Conservation (phyloP, 2,888 invertebrate species). For the Athetis lepigone region DNA sequence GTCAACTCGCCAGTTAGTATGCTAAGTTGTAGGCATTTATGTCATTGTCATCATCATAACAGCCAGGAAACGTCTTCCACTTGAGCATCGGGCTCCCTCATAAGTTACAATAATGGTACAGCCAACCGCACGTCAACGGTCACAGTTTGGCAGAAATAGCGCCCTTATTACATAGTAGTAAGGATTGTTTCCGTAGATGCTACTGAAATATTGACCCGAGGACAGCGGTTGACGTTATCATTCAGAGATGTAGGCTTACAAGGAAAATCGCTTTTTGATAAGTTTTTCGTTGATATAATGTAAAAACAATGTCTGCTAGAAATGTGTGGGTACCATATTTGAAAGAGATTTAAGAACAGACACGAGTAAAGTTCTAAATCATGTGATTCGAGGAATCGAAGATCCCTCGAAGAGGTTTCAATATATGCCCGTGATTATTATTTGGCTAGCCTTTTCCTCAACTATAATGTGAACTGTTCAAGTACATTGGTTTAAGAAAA, state of each 20-base stretch:
- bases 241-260: neutral
- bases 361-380: no score
- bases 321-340: no score
- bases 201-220: no score
- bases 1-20: conserved; percentile 13
- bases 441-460: no score
- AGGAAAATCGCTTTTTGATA: conserved; percentile 1
- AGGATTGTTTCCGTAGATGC: neutral
- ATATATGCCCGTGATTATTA: no score
- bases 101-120: conserved; percentile 26
- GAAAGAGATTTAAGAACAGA: no score
- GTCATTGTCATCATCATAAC: conserved; percentile 43
- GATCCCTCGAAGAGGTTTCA: no score
- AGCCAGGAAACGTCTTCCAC: conserved; percentile 48
- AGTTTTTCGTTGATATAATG: no score
- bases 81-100: conserved; percentile 37
- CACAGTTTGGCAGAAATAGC: neutral
- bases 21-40: conserved; percentile 29
- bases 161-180: neutral
- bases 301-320: no score
- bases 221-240: conserved; percentile 26
- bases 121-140: neutral
- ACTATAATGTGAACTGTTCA: no score
- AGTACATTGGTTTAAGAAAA: no score
- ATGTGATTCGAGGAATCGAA: no score